Evolutionary conservation across 2,888 invertebrate genomes (phyloP), one percentile per base, ranked within the genome.

Genomic region (Mythimna ferrago): DNA sequence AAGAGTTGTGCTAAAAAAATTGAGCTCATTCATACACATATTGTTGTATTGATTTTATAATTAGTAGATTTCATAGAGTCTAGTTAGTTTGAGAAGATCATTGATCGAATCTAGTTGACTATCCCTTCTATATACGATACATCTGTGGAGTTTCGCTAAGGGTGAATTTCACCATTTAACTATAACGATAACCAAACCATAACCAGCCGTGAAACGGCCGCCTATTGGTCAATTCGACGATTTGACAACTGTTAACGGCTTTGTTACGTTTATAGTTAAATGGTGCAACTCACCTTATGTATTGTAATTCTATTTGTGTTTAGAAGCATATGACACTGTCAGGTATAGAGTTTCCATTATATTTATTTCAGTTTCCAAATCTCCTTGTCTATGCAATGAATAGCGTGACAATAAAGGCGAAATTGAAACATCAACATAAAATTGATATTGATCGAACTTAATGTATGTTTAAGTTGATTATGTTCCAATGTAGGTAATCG

Each of bases 351-450:
- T n/a, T 7, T n/a, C 9, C 7, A 53, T 53, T n/a, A n/a, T n/a
- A 7, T n/a, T 53, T 53, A 53, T 53, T n/a, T n/a, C 7, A 53
- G 0, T 48, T 16, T 53, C 51, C 19, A 9, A 53, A n/a, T 53
- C n/a, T 19, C 9, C 51, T 53, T 53, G 51, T n/a, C 51, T 53
- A 53, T 53, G 6, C 51, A 7, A 53, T 53, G 26, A 48, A 3
- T 53, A 53, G 51, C 51, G 14, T 48, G 54, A 72, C 19, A 41
- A 14, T 14, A 21, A 26, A 6, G 0, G 32, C 5, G 48, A 73
- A 73, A 75, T 75, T 58, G 21, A 44, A 58, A 58, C 44, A 44
- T 35, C n/a, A 60, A 38, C 4, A 53, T 48, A 44, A n/a, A 21
- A 60, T 60, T 66, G 16, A 38, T 54, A 48, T 76, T 60, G 26